A percentile compares a stretch with the other conserved stretches of the same genome.
phyloP scores from a whole-genome alignment of 2,113 vertebrate species.

The Protobothrops flavoviridis region DNA sequence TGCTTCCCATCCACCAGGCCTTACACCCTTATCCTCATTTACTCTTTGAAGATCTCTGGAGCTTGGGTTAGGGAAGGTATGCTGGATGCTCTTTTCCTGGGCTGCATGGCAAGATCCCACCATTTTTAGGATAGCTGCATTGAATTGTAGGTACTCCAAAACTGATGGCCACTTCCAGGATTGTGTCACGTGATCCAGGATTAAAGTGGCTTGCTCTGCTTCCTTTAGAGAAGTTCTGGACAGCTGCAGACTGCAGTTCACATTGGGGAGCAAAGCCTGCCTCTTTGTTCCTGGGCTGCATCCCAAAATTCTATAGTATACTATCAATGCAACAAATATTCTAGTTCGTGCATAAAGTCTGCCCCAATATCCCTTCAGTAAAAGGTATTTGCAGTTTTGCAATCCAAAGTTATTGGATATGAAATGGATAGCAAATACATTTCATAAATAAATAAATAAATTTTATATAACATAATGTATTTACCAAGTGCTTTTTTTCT shows the following conservation, averaged over 20 bases:
- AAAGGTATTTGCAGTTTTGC: neutral
- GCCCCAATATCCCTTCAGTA: neutral
- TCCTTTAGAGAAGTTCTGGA: no score
- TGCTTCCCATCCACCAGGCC: neutral
- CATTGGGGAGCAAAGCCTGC: no score
- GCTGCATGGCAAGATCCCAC: neutral
- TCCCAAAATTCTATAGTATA: neutral
- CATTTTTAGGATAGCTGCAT: neutral
- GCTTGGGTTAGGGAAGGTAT: neutral
- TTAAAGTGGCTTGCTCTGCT: no score
- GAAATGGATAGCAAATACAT: neutral
- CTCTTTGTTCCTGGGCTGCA: no score
- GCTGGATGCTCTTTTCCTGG: neutral
- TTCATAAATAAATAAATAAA: neutral
- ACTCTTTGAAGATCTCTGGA: neutral
- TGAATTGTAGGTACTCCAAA: neutral
- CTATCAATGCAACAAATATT: neutral
- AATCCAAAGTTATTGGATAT: neutral
- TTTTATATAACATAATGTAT: neutral
- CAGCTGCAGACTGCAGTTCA: no score
- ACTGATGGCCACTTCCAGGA: neutral
- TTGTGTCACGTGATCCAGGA: no score
- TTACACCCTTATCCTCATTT: neutral
- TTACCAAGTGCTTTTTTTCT: no score
- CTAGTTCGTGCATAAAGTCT: neutral